Evolutionary conservation across 2,113 vertebrate genomes (phyloP).

Genomic region (Dermatemys mawii): DNA sequence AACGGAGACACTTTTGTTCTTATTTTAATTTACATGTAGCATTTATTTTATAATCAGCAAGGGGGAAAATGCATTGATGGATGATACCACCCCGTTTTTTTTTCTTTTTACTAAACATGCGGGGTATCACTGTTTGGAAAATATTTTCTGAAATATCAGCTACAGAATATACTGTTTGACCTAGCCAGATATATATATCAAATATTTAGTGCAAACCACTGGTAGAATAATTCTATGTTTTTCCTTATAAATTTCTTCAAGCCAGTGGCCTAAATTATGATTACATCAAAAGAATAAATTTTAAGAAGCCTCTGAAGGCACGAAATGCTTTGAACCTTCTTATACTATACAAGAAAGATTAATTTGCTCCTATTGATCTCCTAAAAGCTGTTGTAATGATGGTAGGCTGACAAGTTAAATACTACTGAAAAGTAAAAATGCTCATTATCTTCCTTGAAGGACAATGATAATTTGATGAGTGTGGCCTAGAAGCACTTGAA

Average conservation of each 20-base stretch:
- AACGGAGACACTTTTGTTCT: not conserved
- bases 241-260: conserved; percentile 14
- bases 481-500: conserved; percentile 3
- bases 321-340: conserved; percentile 46
- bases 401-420: conserved; percentile 36
- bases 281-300: conserved; percentile 54
- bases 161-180: not conserved
- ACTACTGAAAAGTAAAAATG: not conserved
- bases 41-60: not conserved
- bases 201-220: not conserved
- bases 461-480: not conserved
- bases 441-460: conserved; percentile 19
- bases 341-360: conserved; percentile 28
- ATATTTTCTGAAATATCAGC: rapidly evolving
- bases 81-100: not conserved
- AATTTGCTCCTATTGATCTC: conserved; percentile 50
- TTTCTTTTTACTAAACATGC: not conserved
- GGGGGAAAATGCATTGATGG: not conserved
- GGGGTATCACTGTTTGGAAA: not conserved
- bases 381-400: conserved; percentile 36
- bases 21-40: not conserved
- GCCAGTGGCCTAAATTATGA: conserved; percentile 30
- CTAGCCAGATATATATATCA: not conserved
- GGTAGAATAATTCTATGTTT: not conserved
- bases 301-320: conserved; percentile 18